Conservation (phyloP, 2,113 vertebrate genomes). For the Leiothrix lutea region DNA sequence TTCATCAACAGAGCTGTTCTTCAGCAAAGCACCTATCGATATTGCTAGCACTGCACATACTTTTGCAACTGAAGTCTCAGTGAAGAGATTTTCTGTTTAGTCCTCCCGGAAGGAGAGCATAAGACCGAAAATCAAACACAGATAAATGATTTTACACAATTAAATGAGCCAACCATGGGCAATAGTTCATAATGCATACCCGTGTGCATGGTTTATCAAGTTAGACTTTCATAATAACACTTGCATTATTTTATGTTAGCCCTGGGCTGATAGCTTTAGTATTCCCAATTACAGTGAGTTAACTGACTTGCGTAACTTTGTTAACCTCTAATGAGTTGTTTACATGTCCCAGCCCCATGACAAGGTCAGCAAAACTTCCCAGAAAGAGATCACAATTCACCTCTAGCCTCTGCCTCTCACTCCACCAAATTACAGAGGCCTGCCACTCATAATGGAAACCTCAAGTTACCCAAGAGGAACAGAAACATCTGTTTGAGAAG, state of each 20-base stretch:
- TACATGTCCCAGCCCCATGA: neutral
- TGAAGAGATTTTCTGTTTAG: neutral
- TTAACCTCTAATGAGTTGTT: neutral
- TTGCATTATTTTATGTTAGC: neutral
- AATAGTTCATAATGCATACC: neutral
- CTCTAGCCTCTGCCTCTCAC: neutral
- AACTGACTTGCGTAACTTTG: neutral
- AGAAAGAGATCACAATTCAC: neutral
- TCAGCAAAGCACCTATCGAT: neutral
- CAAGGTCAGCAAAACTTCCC: neutral
- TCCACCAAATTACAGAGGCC: neutral
- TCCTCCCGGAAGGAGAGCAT: neutral
- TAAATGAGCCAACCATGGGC: neutral
- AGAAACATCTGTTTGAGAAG: neutral
- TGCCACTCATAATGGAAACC: neutral
- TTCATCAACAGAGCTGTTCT: neutral
- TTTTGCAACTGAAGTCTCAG: neutral
- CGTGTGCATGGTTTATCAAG: neutral
- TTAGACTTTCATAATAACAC: neutral
- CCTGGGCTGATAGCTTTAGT: neutral
- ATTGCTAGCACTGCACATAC: neutral
- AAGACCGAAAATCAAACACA: neutral
- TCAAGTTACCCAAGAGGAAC: neutral
- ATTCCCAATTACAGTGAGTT: neutral
- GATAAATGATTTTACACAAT: neutral